These are phyloP conservation scores for Sandelia bainsii DNA, from an alignment of 2,797 vertebrate species.

Conservation along the genomic window DNA sequence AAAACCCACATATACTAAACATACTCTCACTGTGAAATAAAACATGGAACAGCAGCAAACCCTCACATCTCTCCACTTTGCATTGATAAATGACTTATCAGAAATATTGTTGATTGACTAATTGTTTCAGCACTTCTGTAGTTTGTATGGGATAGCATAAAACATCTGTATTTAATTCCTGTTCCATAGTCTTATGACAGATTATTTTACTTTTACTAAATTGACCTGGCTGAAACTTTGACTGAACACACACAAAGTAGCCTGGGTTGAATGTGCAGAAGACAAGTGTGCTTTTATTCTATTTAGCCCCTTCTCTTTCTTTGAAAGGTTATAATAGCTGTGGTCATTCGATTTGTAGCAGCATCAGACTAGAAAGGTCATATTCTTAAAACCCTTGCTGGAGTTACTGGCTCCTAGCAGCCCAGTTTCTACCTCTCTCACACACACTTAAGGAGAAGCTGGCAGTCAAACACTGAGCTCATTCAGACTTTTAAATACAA, in stretches of 20 bases:
- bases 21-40: too few relatives aligned
- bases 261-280: neutral
- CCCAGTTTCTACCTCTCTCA: slow-evolving; percentile 14
- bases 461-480: slow-evolving; percentile 76
- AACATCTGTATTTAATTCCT: too few relatives aligned
- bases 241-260: neutral
- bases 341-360: slow-evolving; percentile 34
- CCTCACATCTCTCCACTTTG: neutral
- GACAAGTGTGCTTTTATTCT: slow-evolving; percentile 34
- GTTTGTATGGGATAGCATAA: too few relatives aligned
- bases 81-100: neutral
- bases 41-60: neutral
- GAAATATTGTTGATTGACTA: neutral
- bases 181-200: too few relatives aligned
- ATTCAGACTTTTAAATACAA: slow-evolving; percentile 72
- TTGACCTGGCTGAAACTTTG: slow-evolving; percentile 6
- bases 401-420: slow-evolving; percentile 30
- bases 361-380: slow-evolving; percentile 46
- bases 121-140: neutral
- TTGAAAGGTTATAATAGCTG: slow-evolving; percentile 35
- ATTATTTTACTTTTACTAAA: neutral
- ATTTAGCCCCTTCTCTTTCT: neutral
- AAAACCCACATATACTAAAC: neutral
- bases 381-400: slow-evolving; percentile 30
- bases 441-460: slow-evolving; percentile 58